Percentiles rank a stretch among this genome's conserved stretches.
Conservation (phyloP, 2,113 vertebrate species). For the Clarias batrachus region DNA sequence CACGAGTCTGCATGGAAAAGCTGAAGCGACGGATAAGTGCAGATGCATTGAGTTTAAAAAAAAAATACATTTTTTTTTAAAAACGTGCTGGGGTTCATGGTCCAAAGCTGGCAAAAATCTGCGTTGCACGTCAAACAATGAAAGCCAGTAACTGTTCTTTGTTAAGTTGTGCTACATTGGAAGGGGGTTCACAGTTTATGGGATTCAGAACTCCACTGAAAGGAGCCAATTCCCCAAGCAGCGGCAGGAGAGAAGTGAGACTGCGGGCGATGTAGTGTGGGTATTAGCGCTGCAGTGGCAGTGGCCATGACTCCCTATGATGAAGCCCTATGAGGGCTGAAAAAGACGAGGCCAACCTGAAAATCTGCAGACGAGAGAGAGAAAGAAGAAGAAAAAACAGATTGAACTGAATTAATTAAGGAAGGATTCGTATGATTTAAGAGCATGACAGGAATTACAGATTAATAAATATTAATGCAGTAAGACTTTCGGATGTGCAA, state of each 20-base stretch:
- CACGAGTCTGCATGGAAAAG: slow-evolving; percentile 8
- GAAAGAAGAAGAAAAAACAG: not conserved
- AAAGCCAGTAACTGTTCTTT: slow-evolving; percentile 22
- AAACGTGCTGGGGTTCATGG: slow-evolving; percentile 3
- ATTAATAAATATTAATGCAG: not conserved
- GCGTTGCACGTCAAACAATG: not conserved
- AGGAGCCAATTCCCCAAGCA: slow-evolving; percentile 32
- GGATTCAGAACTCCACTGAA: slow-evolving; percentile 28
- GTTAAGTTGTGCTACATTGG: slow-evolving; percentile 48
- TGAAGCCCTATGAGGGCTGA: slow-evolving; percentile 67
- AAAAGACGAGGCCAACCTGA: slow-evolving; percentile 41
- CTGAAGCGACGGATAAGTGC: slow-evolving; percentile 14
- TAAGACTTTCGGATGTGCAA: not conserved
- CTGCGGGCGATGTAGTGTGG: slow-evolving; percentile 53
- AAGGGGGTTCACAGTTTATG: slow-evolving; percentile 50
- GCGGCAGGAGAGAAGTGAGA: slow-evolving; percentile 34
- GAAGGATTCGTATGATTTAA: slow-evolving; percentile 32
- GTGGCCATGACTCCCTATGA: slow-evolving; percentile 48
- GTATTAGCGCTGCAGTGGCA: slow-evolving; percentile 34
- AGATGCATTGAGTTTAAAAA: slow-evolving; percentile 15
- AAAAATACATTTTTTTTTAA: no score
- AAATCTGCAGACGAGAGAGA: slow-evolving; percentile 51
- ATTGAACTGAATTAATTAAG: slow-evolving; percentile 31
- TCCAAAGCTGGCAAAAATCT: slow-evolving; percentile 26
- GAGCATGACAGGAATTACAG: slow-evolving; percentile 29